Evolutionary conservation across 2,113 vertebrate genomes (phyloP), one percentile per base, ranked within the genome.

Genomic region (Mola mola): DNA sequence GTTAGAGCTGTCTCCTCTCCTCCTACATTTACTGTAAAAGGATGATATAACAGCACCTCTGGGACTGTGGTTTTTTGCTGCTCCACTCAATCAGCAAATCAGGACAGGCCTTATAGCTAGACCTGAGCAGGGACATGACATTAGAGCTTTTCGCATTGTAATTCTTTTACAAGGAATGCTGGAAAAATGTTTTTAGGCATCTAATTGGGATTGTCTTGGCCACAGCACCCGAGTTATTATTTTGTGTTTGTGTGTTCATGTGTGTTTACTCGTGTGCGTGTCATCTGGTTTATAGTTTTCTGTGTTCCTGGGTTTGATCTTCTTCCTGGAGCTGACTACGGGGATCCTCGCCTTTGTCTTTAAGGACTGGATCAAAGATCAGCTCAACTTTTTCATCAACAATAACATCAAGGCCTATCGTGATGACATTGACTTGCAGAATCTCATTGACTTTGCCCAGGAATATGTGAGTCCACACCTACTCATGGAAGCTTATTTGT

Each of bases 341-440:
- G 95, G 95, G 59, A 93, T 96, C 84, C 88, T 96, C 21, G 94
- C 95, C 76, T 96, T 96, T 1, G 94, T 95, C 59, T 96, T 96
- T 78, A 96, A 96, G 72, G 95, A 95, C 84, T 96, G 95, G 95
- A 95, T 96, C 88, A 95, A 95, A 89, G 95, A 96, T 87, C 95
- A 96, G 88, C 93, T 96, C 38, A 96, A 96, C 84, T 90, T 95
- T 80, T 96, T 96, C 86, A 96, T 96, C 87, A 94, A 95, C 85
- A 96, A 94, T 71, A 96, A 96, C 6, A 92, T 96, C 85, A 95
- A 95, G 88, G 94, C 95, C 38, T 96, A 96, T 86, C 90, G 95
- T 1, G 95, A 96, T 17, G 95, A 96, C 87, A 95, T 96, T 44
- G 95, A 96, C 87, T 91, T 96, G 66, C 95, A 96, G 84, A 96